Percentiles rank a stretch among this genome's conserved stretches.
phyloP scores from a whole-genome alignment of 1,140 invertebrate genomes.

The Chelonus insularis region DNA sequence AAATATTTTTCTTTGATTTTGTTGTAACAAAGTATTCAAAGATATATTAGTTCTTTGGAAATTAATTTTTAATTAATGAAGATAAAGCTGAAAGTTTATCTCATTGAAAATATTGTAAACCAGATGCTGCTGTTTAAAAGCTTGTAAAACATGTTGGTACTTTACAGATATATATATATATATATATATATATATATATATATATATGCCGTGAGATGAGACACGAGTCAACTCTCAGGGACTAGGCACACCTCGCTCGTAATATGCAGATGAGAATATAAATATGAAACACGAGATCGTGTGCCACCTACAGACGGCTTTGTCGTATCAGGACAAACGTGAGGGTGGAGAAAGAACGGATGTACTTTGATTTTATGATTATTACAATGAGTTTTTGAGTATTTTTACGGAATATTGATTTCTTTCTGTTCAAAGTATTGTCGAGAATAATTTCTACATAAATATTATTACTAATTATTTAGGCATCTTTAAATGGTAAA shows the following conservation, averaged over 20 bases:
- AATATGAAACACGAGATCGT: slow-evolving; percentile 37
- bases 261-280: slow-evolving; percentile 39
- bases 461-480: too few species aligned
- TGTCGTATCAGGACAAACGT: not conserved
- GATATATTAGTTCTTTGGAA: too few species aligned
- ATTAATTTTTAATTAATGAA: too few species aligned
- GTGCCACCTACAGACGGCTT: slow-evolving; percentile 29
- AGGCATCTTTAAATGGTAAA: too few species aligned
- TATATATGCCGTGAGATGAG: slow-evolving; percentile 5
- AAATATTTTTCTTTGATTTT: too few species aligned
- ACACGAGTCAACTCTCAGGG: not conserved
- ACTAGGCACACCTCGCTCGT: slow-evolving; percentile 41
- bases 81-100: too few species aligned
- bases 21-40: too few species aligned
- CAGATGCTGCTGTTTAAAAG: too few species aligned
- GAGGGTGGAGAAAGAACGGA: not conserved
- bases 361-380: slow-evolving; percentile 18
- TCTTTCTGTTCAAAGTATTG: not conserved
- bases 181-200: not conserved
- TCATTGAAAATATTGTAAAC: too few species aligned
- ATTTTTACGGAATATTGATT: not conserved
- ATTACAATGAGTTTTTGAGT: slow-evolving; percentile 6
- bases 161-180: too few species aligned
- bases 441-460: too few species aligned
- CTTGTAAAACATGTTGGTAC: too few species aligned